phyloP scores from a whole-genome alignment of 1,140 invertebrate genomes.

The Lepidurus arcticus region DNA sequence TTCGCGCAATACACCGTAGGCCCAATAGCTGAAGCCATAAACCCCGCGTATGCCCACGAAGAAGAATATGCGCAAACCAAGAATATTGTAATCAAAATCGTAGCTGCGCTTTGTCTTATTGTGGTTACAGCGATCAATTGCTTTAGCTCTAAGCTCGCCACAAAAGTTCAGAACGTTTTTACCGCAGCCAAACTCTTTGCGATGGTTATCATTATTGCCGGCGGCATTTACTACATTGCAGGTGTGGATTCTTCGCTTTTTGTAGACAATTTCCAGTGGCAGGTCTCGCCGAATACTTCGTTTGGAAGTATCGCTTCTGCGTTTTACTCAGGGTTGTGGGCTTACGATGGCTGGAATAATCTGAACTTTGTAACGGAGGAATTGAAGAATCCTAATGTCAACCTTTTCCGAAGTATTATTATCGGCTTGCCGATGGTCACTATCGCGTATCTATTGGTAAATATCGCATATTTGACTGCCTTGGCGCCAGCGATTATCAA shows the following conservation, averaged over 20 bases:
- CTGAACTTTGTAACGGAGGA: constrained; percentile 63
- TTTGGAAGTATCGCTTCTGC: constrained; percentile 48
- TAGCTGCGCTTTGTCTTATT: constrained; percentile 36
- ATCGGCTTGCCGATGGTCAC: constrained; percentile 56
- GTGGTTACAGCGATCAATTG: constrained; percentile 48
- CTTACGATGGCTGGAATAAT: constrained; percentile 56
- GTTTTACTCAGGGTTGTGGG: constrained; percentile 52
- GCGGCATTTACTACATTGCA: constrained; percentile 44
- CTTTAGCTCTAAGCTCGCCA: constrained; percentile 47
- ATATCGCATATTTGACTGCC: constrained; percentile 58
- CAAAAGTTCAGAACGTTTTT: constrained; percentile 47
- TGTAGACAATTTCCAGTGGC: background rate
- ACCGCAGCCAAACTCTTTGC: constrained; percentile 47
- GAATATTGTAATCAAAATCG: background rate
- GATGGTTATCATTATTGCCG: constrained; percentile 45
- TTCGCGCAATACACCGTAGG: constrained; percentile 66
- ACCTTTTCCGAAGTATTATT: constrained; percentile 56
- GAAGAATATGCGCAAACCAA: background rate
- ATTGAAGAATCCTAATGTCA: constrained; percentile 58
- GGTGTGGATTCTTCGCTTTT: background rate
- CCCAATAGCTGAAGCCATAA: constrained; percentile 50
- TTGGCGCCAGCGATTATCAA: constrained; percentile 53
- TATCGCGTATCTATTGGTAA: constrained; percentile 55
- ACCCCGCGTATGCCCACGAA: background rate
- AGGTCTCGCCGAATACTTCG: constrained; percentile 33